Conservation (phyloP, 2,888 invertebrate species). For the Masnerella sp. region DNA sequence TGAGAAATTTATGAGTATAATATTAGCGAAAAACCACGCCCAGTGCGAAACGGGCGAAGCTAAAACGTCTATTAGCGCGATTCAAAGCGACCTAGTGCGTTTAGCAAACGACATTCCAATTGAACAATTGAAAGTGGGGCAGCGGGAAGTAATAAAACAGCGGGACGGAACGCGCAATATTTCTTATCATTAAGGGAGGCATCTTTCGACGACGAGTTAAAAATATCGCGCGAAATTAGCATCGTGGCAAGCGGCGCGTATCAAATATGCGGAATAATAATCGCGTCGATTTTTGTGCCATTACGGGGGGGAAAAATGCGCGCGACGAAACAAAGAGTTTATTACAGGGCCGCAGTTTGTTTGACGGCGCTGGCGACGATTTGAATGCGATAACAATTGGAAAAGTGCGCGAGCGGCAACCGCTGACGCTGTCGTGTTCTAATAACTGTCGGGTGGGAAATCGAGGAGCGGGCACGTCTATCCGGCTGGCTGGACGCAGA, state of each 20-base stretch:
- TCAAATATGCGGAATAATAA: slow-evolving; percentile 45
- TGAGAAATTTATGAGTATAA: too few relatives aligned
- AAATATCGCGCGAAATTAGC: slow-evolving; percentile 38
- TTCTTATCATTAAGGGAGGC: slow-evolving; percentile 28
- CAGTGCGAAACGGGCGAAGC: too few relatives aligned
- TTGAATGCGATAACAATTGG: slow-evolving; percentile 28
- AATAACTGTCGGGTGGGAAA: slow-evolving; percentile 48
- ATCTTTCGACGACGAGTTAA: slow-evolving; percentile 23
- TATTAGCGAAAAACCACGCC: too few relatives aligned
- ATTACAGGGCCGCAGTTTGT: slow-evolving; percentile 44
- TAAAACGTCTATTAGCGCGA: too few relatives aligned
- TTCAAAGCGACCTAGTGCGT: not conserved
- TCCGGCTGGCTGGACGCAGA: slow-evolving; percentile 18
- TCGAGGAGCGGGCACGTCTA: slow-evolving; percentile 18
- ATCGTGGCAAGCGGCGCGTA: slow-evolving; percentile 33
- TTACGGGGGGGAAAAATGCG: slow-evolving; percentile 34
- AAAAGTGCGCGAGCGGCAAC: not conserved
- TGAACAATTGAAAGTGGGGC: slow-evolving; percentile 6
- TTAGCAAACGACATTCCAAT: slow-evolving; percentile 18
- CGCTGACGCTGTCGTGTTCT: slow-evolving; percentile 45
- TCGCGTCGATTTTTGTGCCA: slow-evolving; percentile 42
- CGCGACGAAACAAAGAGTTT: slow-evolving; percentile 40
- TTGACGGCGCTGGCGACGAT: slow-evolving; percentile 29
- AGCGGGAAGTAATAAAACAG: slow-evolving; percentile 23
- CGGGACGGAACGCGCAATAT: slow-evolving; percentile 15